Percentiles rank a stretch among this genome's conserved stretches.
Conservation (phyloP, 2,113 vertebrate genomes). For the Epinephelus moara region DNA sequence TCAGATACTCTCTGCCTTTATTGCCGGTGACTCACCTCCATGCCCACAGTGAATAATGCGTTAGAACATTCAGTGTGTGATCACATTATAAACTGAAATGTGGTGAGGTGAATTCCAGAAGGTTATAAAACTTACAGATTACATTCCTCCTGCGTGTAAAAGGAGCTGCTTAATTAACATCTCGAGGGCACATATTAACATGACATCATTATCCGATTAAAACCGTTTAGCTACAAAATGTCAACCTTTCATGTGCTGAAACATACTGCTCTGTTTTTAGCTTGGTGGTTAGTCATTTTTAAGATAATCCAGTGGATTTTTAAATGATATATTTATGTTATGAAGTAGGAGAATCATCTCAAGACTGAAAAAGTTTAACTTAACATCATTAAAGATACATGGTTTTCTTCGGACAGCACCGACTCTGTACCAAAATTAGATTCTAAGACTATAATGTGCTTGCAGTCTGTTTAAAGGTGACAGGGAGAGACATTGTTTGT, state of each 20-base stretch:
- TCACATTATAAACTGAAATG: neutral
- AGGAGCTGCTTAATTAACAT: neutral
- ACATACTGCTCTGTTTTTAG: neutral
- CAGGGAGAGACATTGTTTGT: neutral
- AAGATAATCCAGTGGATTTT: neutral
- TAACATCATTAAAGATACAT: neutral
- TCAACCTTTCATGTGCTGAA: neutral
- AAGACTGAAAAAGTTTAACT: neutral
- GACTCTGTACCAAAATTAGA: neutral
- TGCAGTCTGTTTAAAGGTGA: neutral
- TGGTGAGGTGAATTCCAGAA: neutral
- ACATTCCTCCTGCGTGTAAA: neutral
- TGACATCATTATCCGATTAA: neutral
- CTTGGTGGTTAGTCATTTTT: neutral
- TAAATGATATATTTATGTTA: neutral
- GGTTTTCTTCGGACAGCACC: neutral
- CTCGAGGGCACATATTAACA: neutral
- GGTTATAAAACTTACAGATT: neutral
- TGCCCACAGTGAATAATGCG: slow-evolving; percentile 19
- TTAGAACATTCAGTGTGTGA: slow-evolving; percentile 2
- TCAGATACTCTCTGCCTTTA: slow-evolving; percentile 41
- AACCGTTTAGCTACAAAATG: neutral
- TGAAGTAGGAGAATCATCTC: neutral
- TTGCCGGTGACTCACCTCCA: slow-evolving; percentile 65
- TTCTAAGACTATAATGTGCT: neutral